Base-by-base conservation (phyloP, 2,113 vertebrate species). In the Emydocephalus ijimae region DNA sequence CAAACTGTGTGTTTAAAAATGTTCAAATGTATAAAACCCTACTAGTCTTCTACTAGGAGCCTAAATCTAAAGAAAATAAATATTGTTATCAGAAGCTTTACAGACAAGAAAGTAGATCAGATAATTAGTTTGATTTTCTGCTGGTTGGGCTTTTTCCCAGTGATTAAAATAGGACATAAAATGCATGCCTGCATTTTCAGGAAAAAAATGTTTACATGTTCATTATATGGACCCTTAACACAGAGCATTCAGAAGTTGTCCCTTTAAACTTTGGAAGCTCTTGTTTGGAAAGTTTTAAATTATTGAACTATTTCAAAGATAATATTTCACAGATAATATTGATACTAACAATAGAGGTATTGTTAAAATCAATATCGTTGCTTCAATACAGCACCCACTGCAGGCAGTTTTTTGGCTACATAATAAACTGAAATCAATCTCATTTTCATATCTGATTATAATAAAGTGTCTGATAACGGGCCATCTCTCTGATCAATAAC, bases 401-500 rank as follows among this genome's bases (percentile, higher is more conserved):
- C 48, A 54, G 43, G 39, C 89, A 94, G 93, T n/a, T 94, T 92
- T 50, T 92, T 94, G 96, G 94, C 96, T 97, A 34, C 95, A 97
- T 26, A 88, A 52, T 7, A 88, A 96, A 97, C 96, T 93, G 97
- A 97, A 97, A 96, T 96, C 96, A 96, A 94, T 89, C 93, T 96
- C 94, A 96, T 95, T 93, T 94, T 96, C 95, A 96, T 52, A 14
- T 97, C 97, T 91, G 97, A 97, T 91, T 96, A 97, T 95, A 96
- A 92, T 97, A 97, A 97, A 95, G 86, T 95, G 93, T 92, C 95
- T 95, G 95, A 94, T 94, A 92, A 95, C 93, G 93, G 91, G 97
- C 92, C 97, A 97, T 93, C 93, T 98, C 96, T 97, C 94, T 90
- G 69, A 96, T 96, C 96, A 95, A 23, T 93, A 93, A 95, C 93